Evolutionary conservation across 2,888 invertebrate species (phyloP), one percentile per base, ranked within the genome.

Genomic region (Dendrolimus pini): DNA sequence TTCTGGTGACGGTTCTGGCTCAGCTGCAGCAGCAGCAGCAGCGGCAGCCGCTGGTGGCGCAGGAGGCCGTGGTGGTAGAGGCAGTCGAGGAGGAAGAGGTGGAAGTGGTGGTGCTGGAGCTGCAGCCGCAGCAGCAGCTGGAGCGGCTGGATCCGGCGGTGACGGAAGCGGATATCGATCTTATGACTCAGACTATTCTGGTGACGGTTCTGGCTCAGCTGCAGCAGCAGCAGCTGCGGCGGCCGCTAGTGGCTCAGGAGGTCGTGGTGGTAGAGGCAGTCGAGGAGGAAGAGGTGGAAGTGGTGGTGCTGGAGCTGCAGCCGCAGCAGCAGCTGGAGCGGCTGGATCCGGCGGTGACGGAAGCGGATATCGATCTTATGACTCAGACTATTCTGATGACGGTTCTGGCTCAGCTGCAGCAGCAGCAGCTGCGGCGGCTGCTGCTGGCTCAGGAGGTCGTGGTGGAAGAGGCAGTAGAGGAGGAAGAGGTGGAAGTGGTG

Each of bases 401-500:
- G 41, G 55, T 41, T 54, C 59, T 10, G 30, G n/a, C 14, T 59
- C 58, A 14, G 54, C 52, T 14, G 56, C 59, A 9, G 54, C 61
- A 18, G 55, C 59, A 54, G 41, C 59, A 7, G 56, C n/a, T n/a
- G n/a, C 59, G 7, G 58, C 57, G 54, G 59, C 59, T 53, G 47
- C 55, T 30, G 55, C 52, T 14, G 53, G 56, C n/a, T 52, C 41
- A 18, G 56, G 59, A 13, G 55, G 56, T 14, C 55, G 55, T n/a
- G 53, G 18, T n/a, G 52, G 30, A 10, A 12, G 42, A 6, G 56
- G 58, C 9, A 2, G 7, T n/a, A 10, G 18, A 6, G 55, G 52
- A 47, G 18, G 14, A 3, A 12, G 9, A n/a, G 57, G 55, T 30
- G 52, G 14, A 12, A 56, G 56, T 7, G 54, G 55, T 13, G 52